phyloP scores from a whole-genome alignment of 2,797 vertebrate genomes.

The Gila robusta region DNA sequence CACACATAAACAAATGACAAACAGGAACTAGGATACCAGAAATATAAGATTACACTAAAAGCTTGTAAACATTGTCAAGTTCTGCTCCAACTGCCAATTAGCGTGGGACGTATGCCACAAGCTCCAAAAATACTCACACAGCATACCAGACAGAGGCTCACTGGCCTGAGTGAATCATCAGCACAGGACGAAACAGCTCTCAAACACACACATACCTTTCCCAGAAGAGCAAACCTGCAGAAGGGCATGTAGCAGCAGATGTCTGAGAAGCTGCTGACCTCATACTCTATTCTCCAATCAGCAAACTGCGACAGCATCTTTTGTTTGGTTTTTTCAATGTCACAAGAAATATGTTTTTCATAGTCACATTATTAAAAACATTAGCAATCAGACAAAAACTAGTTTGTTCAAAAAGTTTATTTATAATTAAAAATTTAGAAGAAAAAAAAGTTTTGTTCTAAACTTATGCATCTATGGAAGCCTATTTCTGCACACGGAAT shows the following conservation, averaged over 20 bases:
- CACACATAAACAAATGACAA: not conserved
- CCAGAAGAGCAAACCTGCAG: constrained; percentile 36
- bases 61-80: constrained; percentile 32
- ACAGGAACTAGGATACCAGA: constrained; percentile 11
- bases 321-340: not conserved
- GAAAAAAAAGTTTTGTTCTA: too few relatives aligned
- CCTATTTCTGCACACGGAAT: too few relatives aligned
- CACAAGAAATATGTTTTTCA: not conserved
- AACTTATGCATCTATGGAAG: too few relatives aligned
- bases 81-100: constrained; percentile 6
- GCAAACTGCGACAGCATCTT: not conserved
- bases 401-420: not conserved
- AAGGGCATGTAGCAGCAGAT: not conserved
- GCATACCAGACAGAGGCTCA: not conserved
- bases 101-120: constrained; percentile 7
- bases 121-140: constrained; percentile 9
- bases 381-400: not conserved
- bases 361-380: not conserved
- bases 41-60: constrained; percentile 19
- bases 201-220: constrained; percentile 18
- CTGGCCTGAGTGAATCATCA: constrained; percentile 22
- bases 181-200: constrained; percentile 45
- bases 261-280: not conserved
- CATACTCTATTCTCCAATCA: not conserved
- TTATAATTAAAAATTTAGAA: not conserved